Percentiles rank a stretch among this genome's conserved stretches.
Evolutionary conservation across 2,113 vertebrate genomes (phyloP).

Genomic region (Corythaeola cristata): DNA sequence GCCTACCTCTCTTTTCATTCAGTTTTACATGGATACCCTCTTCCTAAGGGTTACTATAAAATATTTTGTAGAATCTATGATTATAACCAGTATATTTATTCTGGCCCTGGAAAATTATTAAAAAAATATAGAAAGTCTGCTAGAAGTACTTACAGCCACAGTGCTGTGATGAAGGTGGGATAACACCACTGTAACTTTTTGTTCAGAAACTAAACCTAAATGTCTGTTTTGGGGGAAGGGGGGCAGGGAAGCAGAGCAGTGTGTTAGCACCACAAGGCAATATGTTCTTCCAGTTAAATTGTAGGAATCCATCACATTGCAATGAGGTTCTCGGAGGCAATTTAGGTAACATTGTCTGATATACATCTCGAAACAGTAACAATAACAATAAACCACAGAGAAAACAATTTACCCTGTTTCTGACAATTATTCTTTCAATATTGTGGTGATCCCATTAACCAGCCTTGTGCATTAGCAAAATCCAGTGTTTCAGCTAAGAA

Average conservation of each 20-base stretch:
- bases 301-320: neutral
- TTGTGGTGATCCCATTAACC: neutral
- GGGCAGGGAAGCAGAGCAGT: neutral
- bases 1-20: neutral
- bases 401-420: conserved; percentile 8
- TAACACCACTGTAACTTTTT: neutral
- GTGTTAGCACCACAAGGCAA: neutral
- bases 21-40: neutral
- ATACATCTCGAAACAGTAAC: conserved; percentile 8
- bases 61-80: neutral
- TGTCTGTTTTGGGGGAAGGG: neutral
- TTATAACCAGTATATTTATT: neutral
- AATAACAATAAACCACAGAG: neutral
- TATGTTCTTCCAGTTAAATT: neutral
- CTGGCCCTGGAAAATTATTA: neutral
- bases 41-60: neutral
- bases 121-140: neutral
- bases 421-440: conserved; percentile 18
- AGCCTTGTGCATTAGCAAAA: conserved; percentile 14
- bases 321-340: conserved; percentile 1
- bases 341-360: conserved; percentile 19
- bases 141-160: neutral
- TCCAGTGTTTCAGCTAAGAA: neutral
- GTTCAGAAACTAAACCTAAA: neutral
- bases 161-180: neutral